Evolutionary conservation across 2,888 invertebrate species (phyloP), one percentile per base, ranked within the genome.

Genomic region (Eupithecia inturbata): DNA sequence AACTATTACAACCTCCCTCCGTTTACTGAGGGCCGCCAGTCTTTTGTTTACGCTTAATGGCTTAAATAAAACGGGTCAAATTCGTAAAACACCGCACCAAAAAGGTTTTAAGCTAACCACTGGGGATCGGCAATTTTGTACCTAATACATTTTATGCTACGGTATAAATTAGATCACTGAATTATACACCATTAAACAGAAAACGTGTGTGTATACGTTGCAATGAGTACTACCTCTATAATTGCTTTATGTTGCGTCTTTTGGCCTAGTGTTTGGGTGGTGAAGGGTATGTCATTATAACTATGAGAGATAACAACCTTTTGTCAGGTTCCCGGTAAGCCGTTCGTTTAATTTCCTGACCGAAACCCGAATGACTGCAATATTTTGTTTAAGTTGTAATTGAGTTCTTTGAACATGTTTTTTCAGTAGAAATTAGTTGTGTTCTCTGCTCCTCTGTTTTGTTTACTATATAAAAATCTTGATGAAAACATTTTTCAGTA

Each of bases 11-110:
- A 86, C 89, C 89, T 84, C 89, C 88, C 90, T 89, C 86, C 88
- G 89, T 87, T 91, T 89, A 90, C 91, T 82, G 87, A 87, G 88
- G 87, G 86, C 88, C 85, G 87, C 88, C 87, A 91, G 88, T 91
- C 93, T 93, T 93, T 93, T 93, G 92, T 92, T 92, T 91, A 91
- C 92, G 91, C 89, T 89, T 93, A 94, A 93, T 93, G 92, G 91
- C 92, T 92, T 91, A 92, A 93, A 93, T 91, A 92, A 93, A 93
- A 93, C 91, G 91, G 92, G 91, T 89, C 91, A 90, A 92, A 92
- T 93, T 92, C 91, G 89, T 88, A 90, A 90, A 92, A 91, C 91
- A 90, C 83, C 83, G 80, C 83, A 83, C 85, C 81, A 81, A 88
- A 91, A 92, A 91, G 87, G 89, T 87, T 91, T 89, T 86, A 89